Evolutionary conservation across 1,140 invertebrate genomes (phyloP), one percentile per base, ranked within the genome.

Genomic region (Onthophagus taurus): DNA sequence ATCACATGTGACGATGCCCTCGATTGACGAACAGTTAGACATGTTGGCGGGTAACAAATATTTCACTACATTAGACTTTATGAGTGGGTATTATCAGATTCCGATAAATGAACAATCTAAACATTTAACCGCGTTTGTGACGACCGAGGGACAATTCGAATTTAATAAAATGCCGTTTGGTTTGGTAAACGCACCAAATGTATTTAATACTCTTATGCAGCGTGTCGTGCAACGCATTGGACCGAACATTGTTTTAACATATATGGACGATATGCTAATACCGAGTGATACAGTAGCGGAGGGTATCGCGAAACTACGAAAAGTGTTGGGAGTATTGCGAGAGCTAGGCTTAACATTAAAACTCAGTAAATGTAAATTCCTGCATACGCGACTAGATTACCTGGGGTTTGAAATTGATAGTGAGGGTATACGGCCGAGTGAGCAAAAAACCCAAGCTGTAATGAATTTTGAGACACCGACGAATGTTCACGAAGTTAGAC

Each of bases 1-100:
- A n/a, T n/a, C n/a, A n/a, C n/a, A n/a, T n/a, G n/a, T 72, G 8
- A 54, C 53, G 5, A 36, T 58, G 0, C 59, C 57, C 6, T 45
- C 48, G 16, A 61, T 61, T 19, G 48, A 61, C 8, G 57, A 63
- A 21, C 50, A 49, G 9, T 18, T 61, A 2, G 42, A 42, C 23
- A 29, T 18, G 3, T 48, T 53, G n/a, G n/a, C 18, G 8, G 57
- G 53, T 8, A 47, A 45, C 18, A 51, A 20, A n/a, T 49, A 36
- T 30, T 57, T 55, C 33, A 50, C 48, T 0, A 49, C 31, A 5
- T 19, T 54, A 14, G 53, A 57, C 37, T 42, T 57, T 21, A 37
- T 26, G 20, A 37, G 29, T 7, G 54, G 42, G 5, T 49, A 49
- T 21, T 23, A 49, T 24, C 42, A 49, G 20, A 42, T 47, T 2